Percentiles rank a stretch among this genome's conserved stretches.
phyloP scores from a whole-genome alignment of 2,888 invertebrate species.

The Eristalinus sepulchralis region DNA sequence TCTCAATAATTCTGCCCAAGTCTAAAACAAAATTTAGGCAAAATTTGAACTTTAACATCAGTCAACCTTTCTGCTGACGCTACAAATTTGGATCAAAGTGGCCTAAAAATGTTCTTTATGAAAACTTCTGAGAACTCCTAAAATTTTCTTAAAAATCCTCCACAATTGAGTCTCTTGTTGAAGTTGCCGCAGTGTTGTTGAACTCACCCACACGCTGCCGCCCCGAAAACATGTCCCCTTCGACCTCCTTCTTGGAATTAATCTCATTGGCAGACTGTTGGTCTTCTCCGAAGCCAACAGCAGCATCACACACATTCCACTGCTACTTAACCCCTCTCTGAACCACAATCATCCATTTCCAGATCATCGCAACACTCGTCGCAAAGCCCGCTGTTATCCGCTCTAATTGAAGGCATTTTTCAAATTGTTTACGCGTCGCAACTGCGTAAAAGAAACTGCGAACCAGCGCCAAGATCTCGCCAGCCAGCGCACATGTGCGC shows the following conservation, averaged over 20 bases:
- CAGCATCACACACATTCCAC: background rate
- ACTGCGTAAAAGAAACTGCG: background rate
- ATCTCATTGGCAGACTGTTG: background rate
- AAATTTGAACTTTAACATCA: too few species aligned
- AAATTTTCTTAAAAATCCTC: too few species aligned
- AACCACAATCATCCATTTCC: background rate
- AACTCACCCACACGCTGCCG: too few species aligned
- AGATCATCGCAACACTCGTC: background rate
- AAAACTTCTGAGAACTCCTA: too few species aligned
- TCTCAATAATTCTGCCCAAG: too few species aligned
- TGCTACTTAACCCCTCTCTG: background rate
- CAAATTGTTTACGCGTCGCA: constrained; percentile 11
- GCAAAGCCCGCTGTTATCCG: background rate
- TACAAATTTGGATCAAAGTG: too few species aligned
- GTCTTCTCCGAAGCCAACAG: background rate
- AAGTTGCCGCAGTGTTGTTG: too few species aligned
- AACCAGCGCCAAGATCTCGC: background rate
- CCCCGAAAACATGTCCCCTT: too few species aligned
- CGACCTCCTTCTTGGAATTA: background rate
- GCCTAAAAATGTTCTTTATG: too few species aligned
- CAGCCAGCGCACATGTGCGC: constrained; percentile 9
- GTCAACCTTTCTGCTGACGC: too few species aligned
- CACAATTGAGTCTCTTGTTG: too few species aligned
- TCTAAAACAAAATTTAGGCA: too few species aligned
- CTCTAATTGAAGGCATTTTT: constrained; percentile 16